Evolutionary conservation across 2,113 vertebrate genomes (phyloP).

Genomic region (Ranitomeya variabilis): DNA sequence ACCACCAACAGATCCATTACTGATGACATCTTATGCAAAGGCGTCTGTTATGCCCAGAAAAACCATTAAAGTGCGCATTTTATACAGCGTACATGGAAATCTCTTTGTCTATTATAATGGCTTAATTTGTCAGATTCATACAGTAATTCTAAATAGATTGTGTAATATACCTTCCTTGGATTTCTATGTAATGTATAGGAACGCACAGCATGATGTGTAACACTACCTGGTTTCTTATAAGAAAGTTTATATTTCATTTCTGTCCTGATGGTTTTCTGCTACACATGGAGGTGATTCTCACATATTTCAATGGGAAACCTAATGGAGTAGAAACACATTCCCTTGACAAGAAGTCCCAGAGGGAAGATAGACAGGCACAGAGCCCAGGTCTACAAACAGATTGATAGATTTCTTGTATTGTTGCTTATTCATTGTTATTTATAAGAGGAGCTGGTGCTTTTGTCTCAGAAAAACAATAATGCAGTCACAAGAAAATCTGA

Average conservation of each 20-base stretch:
- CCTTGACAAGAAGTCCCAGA: slow-evolving; percentile 45
- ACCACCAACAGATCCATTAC: too few species aligned
- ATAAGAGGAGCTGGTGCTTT: neutral
- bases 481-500: slow-evolving; percentile 11
- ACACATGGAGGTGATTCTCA: slow-evolving; percentile 64
- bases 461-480: slow-evolving; percentile 33
- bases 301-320: slow-evolving; percentile 63
- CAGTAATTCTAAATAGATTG: neutral
- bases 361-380: slow-evolving; percentile 46
- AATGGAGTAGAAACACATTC: slow-evolving; percentile 69
- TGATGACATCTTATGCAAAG: too few species aligned
- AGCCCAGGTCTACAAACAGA: slow-evolving; percentile 27
- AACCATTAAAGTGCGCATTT: neutral
- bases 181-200: slow-evolving; percentile 61
- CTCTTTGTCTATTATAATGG: neutral
- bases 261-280: slow-evolving; percentile 61
- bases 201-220: slow-evolving; percentile 57
- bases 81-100: neutral
- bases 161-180: slow-evolving; percentile 21
- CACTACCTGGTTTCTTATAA: slow-evolving; percentile 60
- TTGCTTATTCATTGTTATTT: slow-evolving; percentile 56
- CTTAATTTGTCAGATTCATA: neutral
- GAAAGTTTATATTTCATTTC: slow-evolving; percentile 68
- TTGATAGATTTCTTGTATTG: slow-evolving; percentile 57
- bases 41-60: too few species aligned